phyloP scores from a whole-genome alignment of 2,113 vertebrate genomes.

The Percina caprodes region DNA sequence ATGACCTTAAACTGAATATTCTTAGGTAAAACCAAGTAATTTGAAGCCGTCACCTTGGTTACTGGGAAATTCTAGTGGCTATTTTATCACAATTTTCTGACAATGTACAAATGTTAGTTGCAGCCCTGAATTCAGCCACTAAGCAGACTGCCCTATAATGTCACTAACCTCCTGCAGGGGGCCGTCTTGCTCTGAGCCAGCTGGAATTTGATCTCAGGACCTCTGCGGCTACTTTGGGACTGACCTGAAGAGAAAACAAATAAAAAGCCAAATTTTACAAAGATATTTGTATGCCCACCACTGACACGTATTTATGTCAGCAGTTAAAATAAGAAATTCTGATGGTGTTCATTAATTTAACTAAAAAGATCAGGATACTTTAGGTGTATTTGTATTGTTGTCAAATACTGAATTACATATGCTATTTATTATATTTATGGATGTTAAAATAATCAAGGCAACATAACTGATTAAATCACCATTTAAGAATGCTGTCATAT shows the following conservation, averaged over 20 bases:
- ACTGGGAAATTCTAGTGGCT: too few species aligned
- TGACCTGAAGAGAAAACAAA: not conserved
- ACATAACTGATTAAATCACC: slow-evolving; percentile 1
- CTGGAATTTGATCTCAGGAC: not conserved
- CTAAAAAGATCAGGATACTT: not conserved
- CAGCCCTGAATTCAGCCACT: not conserved
- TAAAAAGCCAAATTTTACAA: not conserved
- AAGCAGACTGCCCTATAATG: not conserved
- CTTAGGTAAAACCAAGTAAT: not conserved
- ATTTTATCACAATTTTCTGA: not conserved
- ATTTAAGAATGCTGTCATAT: not conserved
- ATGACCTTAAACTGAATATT: not conserved
- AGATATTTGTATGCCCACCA: not conserved
- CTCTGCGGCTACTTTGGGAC: not conserved
- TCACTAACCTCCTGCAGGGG: slow-evolving; percentile 52
- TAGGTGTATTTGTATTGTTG: not conserved
- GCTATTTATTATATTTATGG: not conserved
- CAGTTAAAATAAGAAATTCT: not conserved
- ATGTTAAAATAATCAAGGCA: not conserved
- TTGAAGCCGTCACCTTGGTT: not conserved
- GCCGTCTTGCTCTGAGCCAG: slow-evolving; percentile 25
- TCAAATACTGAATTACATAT: not conserved
- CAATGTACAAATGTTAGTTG: not conserved
- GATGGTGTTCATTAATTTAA: not conserved
- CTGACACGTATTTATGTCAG: not conserved